Conservation (phyloP, 2,113 vertebrate species). For the Percina caprodes region DNA sequence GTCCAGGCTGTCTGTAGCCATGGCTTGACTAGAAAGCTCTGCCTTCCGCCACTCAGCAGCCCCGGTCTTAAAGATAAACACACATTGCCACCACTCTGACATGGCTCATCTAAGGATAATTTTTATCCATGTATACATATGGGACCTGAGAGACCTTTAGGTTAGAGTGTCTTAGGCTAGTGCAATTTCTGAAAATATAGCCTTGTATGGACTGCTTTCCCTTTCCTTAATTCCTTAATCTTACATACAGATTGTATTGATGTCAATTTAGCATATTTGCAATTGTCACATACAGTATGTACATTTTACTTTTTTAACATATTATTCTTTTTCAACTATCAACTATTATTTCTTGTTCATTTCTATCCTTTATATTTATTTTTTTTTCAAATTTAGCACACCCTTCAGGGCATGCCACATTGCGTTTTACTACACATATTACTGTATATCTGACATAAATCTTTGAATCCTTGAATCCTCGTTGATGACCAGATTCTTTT, state of each 20-base stretch:
- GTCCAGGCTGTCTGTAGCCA: conserved; percentile 61
- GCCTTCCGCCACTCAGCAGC: conserved; percentile 68
- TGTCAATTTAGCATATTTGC: neutral
- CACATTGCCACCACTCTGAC: conserved; percentile 58
- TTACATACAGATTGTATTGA: neutral
- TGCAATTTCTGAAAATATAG: conserved; percentile 33
- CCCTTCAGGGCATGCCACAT: too few relatives aligned
- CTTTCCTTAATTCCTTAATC: neutral
- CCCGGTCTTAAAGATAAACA: conserved; percentile 71
- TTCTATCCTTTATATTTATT: neutral
- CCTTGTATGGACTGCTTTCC: conserved; percentile 12
- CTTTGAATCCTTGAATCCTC: neutral
- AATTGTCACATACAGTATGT: neutral
- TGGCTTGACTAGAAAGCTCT: conserved; percentile 67
- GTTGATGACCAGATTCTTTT: neutral
- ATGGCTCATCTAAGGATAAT: conserved; percentile 62
- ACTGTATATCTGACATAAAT: neutral
- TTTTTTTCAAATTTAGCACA: neutral
- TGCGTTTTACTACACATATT: neutral
- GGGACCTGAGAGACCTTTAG: conserved; percentile 48
- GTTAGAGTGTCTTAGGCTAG: conserved; percentile 9
- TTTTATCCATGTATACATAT: conserved; percentile 56
- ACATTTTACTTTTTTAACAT: neutral
- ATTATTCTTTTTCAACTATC: neutral
- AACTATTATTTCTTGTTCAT: neutral